A percentile compares a stretch with the other conserved stretches of the same genome.
phyloP scores from a whole-genome alignment of 2,113 vertebrate species.

The Ascaphus truei region DNA sequence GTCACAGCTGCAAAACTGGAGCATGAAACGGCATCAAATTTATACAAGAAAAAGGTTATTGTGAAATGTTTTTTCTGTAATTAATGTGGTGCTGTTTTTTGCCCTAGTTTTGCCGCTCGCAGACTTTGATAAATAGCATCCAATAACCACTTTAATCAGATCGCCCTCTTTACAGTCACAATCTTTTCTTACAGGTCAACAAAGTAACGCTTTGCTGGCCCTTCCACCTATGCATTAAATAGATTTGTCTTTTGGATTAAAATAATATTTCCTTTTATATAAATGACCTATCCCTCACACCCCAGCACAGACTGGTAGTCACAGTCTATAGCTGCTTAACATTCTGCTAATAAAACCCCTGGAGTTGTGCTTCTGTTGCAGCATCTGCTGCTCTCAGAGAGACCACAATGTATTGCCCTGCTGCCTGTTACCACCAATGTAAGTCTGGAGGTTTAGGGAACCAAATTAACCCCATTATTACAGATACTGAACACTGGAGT shows the following conservation, averaged over 20 bases:
- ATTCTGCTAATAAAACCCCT: constrained; percentile 30
- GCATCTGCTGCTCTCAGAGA: constrained; percentile 21
- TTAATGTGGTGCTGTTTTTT: no score
- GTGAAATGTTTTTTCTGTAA: no score
- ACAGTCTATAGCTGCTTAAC: constrained; percentile 26
- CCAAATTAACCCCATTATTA: neutral
- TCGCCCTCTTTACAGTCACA: neutral
- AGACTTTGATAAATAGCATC: no score
- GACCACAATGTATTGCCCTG: neutral
- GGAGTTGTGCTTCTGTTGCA: constrained; percentile 22
- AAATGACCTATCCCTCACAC: neutral
- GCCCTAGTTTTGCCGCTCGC: no score
- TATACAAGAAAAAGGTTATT: no score
- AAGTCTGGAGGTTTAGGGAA: neutral
- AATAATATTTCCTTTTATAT: neutral
- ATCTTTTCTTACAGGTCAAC: no score
- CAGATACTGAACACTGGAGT: no score
- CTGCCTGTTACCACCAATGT: constrained; percentile 2
- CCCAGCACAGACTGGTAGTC: neutral
- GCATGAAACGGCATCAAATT: no score
- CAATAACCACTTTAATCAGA: no score
- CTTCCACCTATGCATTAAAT: neutral
- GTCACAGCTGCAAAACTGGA: no score
- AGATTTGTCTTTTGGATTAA: neutral
- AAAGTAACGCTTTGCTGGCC: no score